Conservation (phyloP, 2,888 invertebrate genomes). For the Geophilus truncorum region DNA sequence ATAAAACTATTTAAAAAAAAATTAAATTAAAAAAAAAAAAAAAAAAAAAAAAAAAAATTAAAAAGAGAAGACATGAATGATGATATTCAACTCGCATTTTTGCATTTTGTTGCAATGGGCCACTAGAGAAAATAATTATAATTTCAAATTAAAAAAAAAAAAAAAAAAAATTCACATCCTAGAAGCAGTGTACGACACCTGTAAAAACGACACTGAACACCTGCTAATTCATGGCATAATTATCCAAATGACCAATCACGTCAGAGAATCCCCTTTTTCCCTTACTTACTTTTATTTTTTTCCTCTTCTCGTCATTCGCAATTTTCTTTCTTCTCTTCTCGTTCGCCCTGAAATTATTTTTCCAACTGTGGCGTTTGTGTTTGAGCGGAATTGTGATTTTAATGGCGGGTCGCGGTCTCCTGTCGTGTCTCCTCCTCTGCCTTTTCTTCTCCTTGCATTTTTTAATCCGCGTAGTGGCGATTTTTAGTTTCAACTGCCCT, state of each 20-base stretch:
- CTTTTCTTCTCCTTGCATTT: conserved; percentile 32
- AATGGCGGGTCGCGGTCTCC: conserved; percentile 33
- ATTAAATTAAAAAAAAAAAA: not conserved
- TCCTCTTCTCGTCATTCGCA: not conserved
- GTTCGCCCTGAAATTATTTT: not conserved
- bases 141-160: not conserved
- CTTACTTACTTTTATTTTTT: conserved; percentile 28
- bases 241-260: not conserved
- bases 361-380: conserved; percentile 25
- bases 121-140: not conserved
- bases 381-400: conserved; percentile 36
- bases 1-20: not conserved
- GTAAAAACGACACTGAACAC: not conserved
- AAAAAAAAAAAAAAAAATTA: not conserved
- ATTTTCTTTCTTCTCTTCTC: conserved; percentile 3
- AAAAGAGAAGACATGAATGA: not conserved
- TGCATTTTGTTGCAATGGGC: not conserved
- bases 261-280: not conserved
- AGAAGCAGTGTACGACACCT: not conserved
- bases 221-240: not conserved
- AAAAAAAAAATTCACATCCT: not conserved
- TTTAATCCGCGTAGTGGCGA: conserved; percentile 49
- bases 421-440: not conserved
- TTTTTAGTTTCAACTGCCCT: conserved; percentile 52
- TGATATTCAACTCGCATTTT: not conserved